Evolutionary conservation across 35 echinoderm and acorn worm genomes (phyloP), one percentile per base, ranked within the genome.

Genomic region (Anneissia japonica): DNA sequence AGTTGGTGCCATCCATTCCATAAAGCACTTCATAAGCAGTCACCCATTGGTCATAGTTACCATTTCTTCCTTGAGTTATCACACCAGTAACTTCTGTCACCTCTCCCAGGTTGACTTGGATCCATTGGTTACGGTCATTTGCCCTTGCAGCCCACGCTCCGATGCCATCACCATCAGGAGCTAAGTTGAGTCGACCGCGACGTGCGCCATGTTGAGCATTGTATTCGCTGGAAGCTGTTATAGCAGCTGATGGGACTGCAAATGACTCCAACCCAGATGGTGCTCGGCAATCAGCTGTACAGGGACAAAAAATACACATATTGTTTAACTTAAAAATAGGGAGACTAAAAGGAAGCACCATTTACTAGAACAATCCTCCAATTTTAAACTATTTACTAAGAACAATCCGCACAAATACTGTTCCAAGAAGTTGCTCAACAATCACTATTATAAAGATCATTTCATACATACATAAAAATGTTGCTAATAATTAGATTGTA

Each of bases 31-130:
- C 26, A 46, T 88, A 88, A 26, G 28, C 31, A 35, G 77, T 88
- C 7, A 80, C 77, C 86, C 86, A 88, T 78, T 32, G 30, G 14
- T 79, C 77, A 19, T 17, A 19, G 36, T 36, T 79, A 35, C 77
- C 36, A 75, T 34, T 34, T 34, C 77, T 17, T 32, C 77, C 77
- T 36, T 79, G 77, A 5, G 77, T 79, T 6, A 17, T 21, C 31
- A 79, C 33, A 36, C 77, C 77, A 9, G 33, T 35, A 14, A 79
- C 34, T 7, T 14, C 12, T 36, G 1, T 79, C 0, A 34, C 14
- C 35, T 79, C 33, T 3, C 77, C 77, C 5, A 79, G 26, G 33
- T 79, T 32, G 5, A 79, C 77, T 35, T 30, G 26, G 5, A 79
- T 1, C 77, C 77, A 79, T 36, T 17, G 77, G 16, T 32, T 32